Evolutionary conservation across 1,140 invertebrate genomes (phyloP), one percentile per base, ranked within the genome.

Genomic region (Asobara japonica): DNA sequence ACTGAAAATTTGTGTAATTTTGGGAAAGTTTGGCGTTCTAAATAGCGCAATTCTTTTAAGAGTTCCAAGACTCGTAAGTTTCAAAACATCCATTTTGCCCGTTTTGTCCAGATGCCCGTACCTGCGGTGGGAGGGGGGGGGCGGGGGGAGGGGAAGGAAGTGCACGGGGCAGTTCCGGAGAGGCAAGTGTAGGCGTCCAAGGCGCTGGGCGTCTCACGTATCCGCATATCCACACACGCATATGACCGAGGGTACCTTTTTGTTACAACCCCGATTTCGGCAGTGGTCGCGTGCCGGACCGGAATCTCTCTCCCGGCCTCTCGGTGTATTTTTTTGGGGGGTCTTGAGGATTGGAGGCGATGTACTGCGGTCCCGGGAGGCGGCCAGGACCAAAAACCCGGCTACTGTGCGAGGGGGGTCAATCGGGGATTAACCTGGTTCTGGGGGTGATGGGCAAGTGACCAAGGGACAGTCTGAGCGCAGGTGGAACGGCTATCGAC

Each of bases 351-450:
- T 62, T 62, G 2, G 4, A 13, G 20, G 51, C 8, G 22, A 62
- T 62, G 25, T 62, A 29, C 60, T 33, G 60, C 18, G 29, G 11
- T 29, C 25, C 56, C 11, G 20, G 56, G 25, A 27, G 22, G 20
- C 25, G 20, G n/a, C 22, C 27, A 8, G 25, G 60, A 10, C 18
- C 13, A 10, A n/a, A 30, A 29, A 10, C 29, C 31, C 25, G 6
- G 33, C 61, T 65, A 33, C 60, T 66, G 65, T 62, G 51, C 41
- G 25, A 11, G 56, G 74, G 69, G 77, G 81, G 82, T 84, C 82
- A 83, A 82, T 82, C 80, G 76, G 74, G 80, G 79, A 84, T 84
- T 84, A 83, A 84, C 82, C 82, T 84, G 80, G 76, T 82, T 81
- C 38, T 27, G 38, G 78, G 51, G 18, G 18, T 56, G 16, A 51